These are phyloP conservation scores for Helicoverpa zea DNA, from an alignment of 1,140 invertebrate genomes.

Conservation along the genomic window DNA sequence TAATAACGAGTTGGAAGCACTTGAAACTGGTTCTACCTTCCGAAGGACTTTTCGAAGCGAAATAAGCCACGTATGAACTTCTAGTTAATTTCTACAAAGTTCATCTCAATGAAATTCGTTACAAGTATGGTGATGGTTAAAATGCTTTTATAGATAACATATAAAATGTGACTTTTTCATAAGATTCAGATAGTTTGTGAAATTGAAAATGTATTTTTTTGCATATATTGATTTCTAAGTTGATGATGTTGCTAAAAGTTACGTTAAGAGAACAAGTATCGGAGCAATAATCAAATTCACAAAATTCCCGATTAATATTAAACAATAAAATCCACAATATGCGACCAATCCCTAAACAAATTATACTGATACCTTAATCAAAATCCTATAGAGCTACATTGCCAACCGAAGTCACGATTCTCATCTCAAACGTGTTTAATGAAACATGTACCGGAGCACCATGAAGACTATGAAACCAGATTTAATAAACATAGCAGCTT, in stretches of 20 bases:
- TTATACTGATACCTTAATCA: conserved; percentile 12
- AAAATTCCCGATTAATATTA: neutral
- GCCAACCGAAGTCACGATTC: neutral
- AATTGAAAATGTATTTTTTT: too few species aligned
- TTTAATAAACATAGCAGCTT: conserved; percentile 23
- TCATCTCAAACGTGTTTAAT: neutral
- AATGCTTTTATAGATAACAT: neutral
- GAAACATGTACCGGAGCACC: neutral
- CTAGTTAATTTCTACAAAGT: neutral
- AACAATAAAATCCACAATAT: neutral
- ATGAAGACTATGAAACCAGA: conserved; percentile 22
- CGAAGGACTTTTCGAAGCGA: conserved; percentile 29
- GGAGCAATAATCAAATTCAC: neutral
- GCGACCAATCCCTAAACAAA: conserved; percentile 21
- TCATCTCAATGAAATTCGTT: neutral
- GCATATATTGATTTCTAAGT: too few species aligned
- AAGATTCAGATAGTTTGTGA: too few species aligned
- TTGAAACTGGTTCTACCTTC: conserved; percentile 28
- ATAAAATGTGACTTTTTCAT: too few species aligned
- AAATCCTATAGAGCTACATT: conserved; percentile 15
- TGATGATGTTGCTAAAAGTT: too few species aligned
- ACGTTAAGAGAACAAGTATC: too few species aligned
- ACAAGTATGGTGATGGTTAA: neutral
- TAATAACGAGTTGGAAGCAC: conserved; percentile 21
- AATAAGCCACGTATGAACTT: conserved; percentile 29